Percentiles rank a stretch among this genome's conserved stretches.
These are phyloP conservation scores for Aegithalos caudatus DNA, from an alignment of 2,113 vertebrate species.

Conservation along the genomic window DNA sequence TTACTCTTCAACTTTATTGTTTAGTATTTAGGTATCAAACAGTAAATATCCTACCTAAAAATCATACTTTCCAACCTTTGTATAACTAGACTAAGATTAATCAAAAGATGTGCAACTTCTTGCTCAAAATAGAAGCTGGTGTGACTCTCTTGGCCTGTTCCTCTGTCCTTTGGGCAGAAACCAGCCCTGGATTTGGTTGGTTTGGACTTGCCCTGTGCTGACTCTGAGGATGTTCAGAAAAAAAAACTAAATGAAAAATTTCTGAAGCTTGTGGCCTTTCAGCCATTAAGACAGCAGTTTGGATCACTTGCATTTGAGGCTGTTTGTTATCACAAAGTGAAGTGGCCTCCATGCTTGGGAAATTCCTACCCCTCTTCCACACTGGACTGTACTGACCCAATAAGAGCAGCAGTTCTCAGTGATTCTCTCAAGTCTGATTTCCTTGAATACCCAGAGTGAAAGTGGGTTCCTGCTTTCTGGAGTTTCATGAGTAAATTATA, in stretches of 20 bases:
- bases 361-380: rapidly evolving
- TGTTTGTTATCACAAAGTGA: neutral
- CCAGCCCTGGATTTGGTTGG: neutral
- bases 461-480: neutral
- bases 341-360: neutral
- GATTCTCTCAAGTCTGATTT: neutral
- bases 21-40: neutral
- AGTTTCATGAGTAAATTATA: neutral
- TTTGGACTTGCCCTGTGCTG: neutral
- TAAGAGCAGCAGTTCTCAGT: neutral
- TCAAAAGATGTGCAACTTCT: neutral
- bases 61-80: neutral
- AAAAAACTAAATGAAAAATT: neutral
- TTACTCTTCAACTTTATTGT: neutral
- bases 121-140: neutral
- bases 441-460: neutral
- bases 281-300: neutral
- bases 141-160: neutral
- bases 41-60: neutral
- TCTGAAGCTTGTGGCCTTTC: neutral
- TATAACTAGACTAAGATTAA: neutral
- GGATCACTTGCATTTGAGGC: neutral
- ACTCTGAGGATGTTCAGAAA: neutral
- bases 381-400: rapidly evolving
- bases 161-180: neutral